Evolutionary conservation across 2,888 invertebrate genomes (phyloP).

Genomic region (Clunio marinus): DNA sequence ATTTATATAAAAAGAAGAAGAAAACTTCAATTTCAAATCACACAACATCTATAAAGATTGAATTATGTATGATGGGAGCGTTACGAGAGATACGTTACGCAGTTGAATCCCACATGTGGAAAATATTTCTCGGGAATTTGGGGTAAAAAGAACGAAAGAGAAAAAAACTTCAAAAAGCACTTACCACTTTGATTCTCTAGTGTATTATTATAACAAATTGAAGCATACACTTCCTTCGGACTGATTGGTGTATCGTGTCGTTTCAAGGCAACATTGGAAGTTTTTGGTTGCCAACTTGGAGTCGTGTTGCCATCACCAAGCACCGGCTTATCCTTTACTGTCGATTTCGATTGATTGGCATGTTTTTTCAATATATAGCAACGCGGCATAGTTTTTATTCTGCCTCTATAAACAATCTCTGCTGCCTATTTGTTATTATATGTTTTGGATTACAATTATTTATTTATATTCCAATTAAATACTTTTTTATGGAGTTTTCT

Average conservation of each 20-base stretch:
- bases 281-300: conserved; percentile 42
- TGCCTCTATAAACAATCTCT: too few relatives aligned
- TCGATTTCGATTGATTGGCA: conserved; percentile 41
- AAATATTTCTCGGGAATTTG: too few relatives aligned
- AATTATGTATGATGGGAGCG: neutral
- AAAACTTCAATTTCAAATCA: too few relatives aligned
- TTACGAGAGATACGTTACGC: neutral
- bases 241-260: conserved; percentile 40
- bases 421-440: too few relatives aligned
- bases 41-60: neutral
- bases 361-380: conserved; percentile 40
- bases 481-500: too few relatives aligned
- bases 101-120: too few relatives aligned
- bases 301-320: conserved; percentile 7
- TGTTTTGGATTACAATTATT: too few relatives aligned
- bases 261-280: conserved; percentile 38
- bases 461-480: too few relatives aligned
- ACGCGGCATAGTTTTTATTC: conserved; percentile 40
- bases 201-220: conserved; percentile 41
- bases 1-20: neutral
- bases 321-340: conserved; percentile 35
- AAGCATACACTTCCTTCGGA: conserved; percentile 42
- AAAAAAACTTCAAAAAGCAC: conserved; percentile 36
- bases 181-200: conserved; percentile 40
- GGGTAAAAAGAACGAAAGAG: neutral